These are phyloP conservation scores for Clangula hyemalis DNA, from an alignment of 2,797 vertebrate species.

Conservation along the genomic window DNA sequence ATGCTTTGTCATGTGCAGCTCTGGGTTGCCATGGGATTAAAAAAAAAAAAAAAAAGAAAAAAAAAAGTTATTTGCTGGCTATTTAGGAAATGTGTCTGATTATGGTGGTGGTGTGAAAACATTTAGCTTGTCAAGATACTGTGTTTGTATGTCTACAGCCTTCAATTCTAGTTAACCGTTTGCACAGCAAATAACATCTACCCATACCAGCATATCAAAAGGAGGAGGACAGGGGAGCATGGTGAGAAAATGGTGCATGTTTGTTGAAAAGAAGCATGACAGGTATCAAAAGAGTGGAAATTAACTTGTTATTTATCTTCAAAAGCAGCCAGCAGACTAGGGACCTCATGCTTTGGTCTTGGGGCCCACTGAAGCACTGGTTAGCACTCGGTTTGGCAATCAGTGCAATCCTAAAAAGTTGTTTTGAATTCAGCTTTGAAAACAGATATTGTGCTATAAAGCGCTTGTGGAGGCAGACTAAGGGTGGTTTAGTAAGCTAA, in stretches of 20 bases:
- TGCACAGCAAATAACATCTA: background rate
- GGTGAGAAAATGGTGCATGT: background rate
- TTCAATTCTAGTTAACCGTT: background rate
- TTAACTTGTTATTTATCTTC: background rate
- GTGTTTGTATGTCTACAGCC: background rate
- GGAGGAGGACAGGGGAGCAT: background rate
- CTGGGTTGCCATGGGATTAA: background rate
- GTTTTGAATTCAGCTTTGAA: slow-evolving; percentile 3
- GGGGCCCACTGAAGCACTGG: background rate
- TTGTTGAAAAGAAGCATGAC: background rate
- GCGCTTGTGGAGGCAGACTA: background rate
- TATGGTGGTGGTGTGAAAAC: background rate
- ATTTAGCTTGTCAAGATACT: background rate
- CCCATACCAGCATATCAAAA: background rate
- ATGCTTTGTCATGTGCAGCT: background rate
- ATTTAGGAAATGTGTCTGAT: background rate
- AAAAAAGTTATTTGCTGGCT: background rate
- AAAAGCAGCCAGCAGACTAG: background rate
- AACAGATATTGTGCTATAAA: background rate
- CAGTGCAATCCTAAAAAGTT: background rate
- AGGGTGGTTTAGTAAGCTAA: slow-evolving; percentile 2
- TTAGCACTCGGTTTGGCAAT: background rate
- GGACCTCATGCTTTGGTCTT: background rate
- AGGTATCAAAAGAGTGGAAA: background rate
- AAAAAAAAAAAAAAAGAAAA: background rate